These are phyloP conservation scores for Cyrtonyx montezumae DNA, from an alignment of 2,113 vertebrate genomes.

Conservation along the genomic window DNA sequence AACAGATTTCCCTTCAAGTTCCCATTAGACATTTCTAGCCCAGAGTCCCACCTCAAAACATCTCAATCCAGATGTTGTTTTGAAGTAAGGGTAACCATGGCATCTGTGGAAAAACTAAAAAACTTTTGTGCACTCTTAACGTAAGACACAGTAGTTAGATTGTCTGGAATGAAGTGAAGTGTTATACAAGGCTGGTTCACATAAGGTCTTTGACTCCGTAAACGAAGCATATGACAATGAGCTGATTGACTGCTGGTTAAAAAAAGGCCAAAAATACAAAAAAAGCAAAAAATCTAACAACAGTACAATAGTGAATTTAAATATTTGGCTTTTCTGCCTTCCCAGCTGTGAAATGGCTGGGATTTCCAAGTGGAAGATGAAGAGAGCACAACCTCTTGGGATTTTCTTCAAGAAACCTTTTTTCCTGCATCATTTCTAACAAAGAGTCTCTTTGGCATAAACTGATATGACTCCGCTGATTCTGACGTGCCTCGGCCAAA, in stretches of 20 bases:
- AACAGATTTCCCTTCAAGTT: conserved; percentile 21
- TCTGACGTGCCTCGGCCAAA: neutral
- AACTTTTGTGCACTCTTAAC: conserved; percentile 63
- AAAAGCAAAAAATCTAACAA: neutral
- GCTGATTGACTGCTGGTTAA: conserved; percentile 24
- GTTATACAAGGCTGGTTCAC: conserved; percentile 57
- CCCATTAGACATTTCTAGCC: conserved; percentile 22
- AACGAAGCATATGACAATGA: conserved; percentile 30
- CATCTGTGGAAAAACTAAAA: conserved; percentile 72
- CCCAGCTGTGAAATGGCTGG: neutral
- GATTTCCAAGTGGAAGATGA: neutral
- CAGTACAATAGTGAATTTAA: conserved; percentile 5
- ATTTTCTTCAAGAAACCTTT: neutral
- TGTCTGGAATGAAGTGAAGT: conserved; percentile 56
- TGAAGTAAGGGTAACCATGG: conserved; percentile 66
- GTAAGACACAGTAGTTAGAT: conserved; percentile 48
- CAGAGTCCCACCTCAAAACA: conserved; percentile 20
- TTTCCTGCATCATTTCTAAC: neutral
- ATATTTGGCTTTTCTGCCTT: conserved; percentile 26
- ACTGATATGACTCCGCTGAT: neutral
- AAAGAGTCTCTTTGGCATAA: neutral
- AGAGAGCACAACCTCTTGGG: neutral
- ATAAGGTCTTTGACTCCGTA: conserved; percentile 47
- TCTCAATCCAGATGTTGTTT: conserved; percentile 76
- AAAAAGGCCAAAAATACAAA: neutral